These are phyloP conservation scores for Sorex maritimensis DNA, from an alignment of 2,797 vertebrate species.

Conservation along the genomic window DNA sequence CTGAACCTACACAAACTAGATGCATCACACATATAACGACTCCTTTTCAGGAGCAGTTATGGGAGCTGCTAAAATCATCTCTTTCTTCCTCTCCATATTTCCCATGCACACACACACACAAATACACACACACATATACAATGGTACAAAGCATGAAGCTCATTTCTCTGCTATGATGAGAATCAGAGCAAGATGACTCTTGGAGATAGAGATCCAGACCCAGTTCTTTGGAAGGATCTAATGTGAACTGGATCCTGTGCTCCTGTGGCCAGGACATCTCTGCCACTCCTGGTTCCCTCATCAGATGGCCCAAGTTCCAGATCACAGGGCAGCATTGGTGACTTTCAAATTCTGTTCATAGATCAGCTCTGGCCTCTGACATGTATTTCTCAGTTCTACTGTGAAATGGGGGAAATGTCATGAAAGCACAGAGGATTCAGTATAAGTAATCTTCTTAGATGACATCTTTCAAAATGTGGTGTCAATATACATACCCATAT, in stretches of 20 bases:
- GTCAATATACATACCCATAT: background rate
- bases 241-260: background rate
- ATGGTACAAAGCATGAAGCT: background rate
- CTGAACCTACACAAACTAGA: background rate
- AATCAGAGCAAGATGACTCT: background rate
- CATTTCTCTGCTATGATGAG: background rate
- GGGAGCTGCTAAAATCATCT: background rate
- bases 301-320: background rate
- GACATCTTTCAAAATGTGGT: background rate
- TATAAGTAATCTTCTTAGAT: background rate
- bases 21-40: background rate
- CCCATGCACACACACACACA: background rate
- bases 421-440: background rate
- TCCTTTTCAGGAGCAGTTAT: background rate
- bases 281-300: background rate
- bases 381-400: background rate
- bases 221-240: background rate
- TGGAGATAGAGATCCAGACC: background rate
- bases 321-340: background rate
- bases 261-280: background rate
- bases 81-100: background rate
- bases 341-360: background rate
- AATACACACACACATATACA: background rate
- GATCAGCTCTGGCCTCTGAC: background rate
- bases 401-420: background rate